phyloP scores from a whole-genome alignment of 2,797 vertebrate species.

The Cynodonichthys magdalenae region DNA sequence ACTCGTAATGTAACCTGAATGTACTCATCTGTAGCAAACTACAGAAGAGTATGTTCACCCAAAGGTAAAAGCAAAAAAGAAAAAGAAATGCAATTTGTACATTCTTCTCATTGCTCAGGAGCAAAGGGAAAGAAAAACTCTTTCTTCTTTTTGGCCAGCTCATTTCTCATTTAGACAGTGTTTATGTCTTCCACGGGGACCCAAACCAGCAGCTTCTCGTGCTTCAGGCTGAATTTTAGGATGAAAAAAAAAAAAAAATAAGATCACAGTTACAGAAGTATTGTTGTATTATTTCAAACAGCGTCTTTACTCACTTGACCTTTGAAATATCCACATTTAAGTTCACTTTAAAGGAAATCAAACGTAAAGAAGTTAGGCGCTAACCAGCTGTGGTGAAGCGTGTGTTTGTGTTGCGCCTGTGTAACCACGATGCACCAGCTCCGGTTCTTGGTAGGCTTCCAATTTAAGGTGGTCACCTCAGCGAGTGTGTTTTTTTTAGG shows the following conservation, averaged over 20 bases:
- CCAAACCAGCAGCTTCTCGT: constrained; percentile 3
- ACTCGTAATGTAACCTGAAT: too few species aligned
- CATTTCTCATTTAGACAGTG: constrained; percentile 2
- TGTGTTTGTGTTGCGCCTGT: constrained; percentile 36
- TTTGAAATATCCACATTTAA: constrained; percentile 32
- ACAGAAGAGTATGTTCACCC: too few species aligned
- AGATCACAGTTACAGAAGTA: constrained; percentile 21
- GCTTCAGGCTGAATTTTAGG: constrained; percentile 3
- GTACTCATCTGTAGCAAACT: too few species aligned
- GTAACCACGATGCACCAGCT: constrained; percentile 37
- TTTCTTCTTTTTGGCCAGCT: not conserved
- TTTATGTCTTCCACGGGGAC: constrained; percentile 3
- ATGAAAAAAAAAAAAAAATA: not conserved
- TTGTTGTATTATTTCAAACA: constrained; percentile 18
- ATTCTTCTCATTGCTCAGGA: not conserved
- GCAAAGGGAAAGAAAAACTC: not conserved
- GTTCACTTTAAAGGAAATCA: constrained; percentile 23
- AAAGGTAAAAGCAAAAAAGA: too few species aligned
- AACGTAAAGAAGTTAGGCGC: constrained; percentile 1
- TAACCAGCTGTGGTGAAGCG: constrained; percentile 26
- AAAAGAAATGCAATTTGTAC: not conserved
- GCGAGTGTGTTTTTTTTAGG: constrained; percentile 24
- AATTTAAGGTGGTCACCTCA: constrained; percentile 41
- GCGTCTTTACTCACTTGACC: constrained; percentile 31
- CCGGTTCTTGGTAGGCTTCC: constrained; percentile 51